Base-by-base conservation (phyloP, 2,797 vertebrate genomes). In the Pipistrellus pygmaeus region DNA sequence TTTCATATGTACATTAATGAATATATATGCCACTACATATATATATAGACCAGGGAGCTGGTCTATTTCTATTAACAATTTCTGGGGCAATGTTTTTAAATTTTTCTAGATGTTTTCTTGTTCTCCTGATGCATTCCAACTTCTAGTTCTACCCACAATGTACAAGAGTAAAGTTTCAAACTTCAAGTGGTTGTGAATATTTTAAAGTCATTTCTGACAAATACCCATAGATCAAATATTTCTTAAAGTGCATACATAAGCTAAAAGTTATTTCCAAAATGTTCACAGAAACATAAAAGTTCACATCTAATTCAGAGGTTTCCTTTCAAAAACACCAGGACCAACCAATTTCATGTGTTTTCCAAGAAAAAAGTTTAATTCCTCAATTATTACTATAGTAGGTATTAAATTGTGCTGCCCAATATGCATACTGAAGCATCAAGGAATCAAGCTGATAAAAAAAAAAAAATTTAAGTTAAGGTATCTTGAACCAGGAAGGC, bases 301-400 rank as follows among this genome's bases (percentile, higher is more conserved):
- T 80, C 64, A 55, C 21, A 21, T 80, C 48, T 73, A 77, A 90
- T 60, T 80, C 20, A 77, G 17, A 21, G 10, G 23, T 51, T 68
- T 77, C 76, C 38, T 87, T 80, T 51, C 35, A 72, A 96, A 85
- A 88, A 82, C 18, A 85, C 32, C 35, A 82, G 46, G n/a, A 83
- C 20, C 27, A 84, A 60, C 7, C 55, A 77, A 76, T 82, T 77
- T 85, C 41, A 81, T 83, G 53, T 69, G 62, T 78, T 87, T 44
- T 20, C 25, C 62, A 57, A 80, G 60, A 62, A 69, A 53, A 60
- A 41, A 30, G 4, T n/a, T 86, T 57, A 84, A 80, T 53, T 85
- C 18, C 23, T 78, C 25, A 62, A 73, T 69, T 46, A 90, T 73
- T 51, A 66, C 30, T 66, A 55, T 48, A 21, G 23, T 48, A 78